phyloP scores from a whole-genome alignment of 2,888 invertebrate genomes.

The Lamellibrachia columna region DNA sequence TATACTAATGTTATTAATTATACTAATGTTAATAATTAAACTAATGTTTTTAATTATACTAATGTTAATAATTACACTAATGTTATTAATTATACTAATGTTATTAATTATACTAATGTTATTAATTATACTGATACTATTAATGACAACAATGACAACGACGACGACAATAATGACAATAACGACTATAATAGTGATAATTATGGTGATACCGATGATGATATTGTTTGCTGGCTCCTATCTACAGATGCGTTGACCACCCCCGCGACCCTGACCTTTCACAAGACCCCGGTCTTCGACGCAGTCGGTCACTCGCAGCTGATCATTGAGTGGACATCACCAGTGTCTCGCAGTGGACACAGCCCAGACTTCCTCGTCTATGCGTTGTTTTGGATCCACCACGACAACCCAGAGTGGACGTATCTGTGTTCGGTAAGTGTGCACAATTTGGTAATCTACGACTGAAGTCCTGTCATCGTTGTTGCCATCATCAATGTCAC shows the following conservation, averaged over 20 bases:
- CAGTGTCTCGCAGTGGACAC: neutral
- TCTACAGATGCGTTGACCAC: neutral
- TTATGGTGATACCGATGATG: neutral
- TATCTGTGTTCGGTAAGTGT: neutral
- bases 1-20: neutral
- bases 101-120: neutral
- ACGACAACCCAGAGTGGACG: neutral
- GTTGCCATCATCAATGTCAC: neutral
- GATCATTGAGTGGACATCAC: neutral
- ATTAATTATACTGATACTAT: neutral
- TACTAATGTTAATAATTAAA: neutral
- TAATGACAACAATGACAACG: conserved; percentile 8
- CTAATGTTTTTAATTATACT: neutral
- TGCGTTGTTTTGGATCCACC: neutral
- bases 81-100: neutral
- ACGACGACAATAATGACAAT: neutral
- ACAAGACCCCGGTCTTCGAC: neutral
- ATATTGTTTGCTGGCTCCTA: neutral
- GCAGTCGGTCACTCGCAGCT: neutral
- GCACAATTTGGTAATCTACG: neutral
- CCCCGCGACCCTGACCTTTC: neutral
- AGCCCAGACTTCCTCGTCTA: neutral
- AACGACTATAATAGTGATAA: conserved; percentile 19
- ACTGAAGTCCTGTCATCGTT: neutral
- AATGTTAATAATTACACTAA: neutral